Base-by-base conservation (phyloP, 2,888 invertebrate species). In the Drosophila subquinaria region DNA sequence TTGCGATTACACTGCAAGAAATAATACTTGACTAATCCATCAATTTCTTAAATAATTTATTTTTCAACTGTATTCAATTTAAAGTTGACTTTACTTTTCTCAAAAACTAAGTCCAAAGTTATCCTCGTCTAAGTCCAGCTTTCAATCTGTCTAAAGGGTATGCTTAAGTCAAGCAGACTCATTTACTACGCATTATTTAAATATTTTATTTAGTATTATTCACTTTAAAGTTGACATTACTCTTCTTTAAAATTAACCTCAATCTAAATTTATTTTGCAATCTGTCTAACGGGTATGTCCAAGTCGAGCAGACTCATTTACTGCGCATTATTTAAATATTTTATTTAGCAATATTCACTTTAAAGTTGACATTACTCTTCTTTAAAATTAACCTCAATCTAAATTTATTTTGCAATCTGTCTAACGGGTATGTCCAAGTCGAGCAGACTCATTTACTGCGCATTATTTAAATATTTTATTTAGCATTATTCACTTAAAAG, bases 1-100 rank as follows among this genome's bases (percentile, higher is more conserved):
- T 56, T 57, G 40, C 8, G 43, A 5, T 23, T 48, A 38, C 59
- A 59, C 56, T 57, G 45, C 35, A 23, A 45, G 36, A 43, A 13
- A 43, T 15, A 1, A 15, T 9, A 15, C 40, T 1, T 1, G 0
- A 1, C 8, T 40, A 2, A 9, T 6, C 13, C 20, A 13, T 4
- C 8, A 35, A 13, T 35, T 36, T n/a, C 1, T 36, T 5, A 36
- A 35, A 27, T 27, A 27, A 1, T 8, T 30, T 27, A 1, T 8
- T 30, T 30, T 30, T 30, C 1, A 30, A 8, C 30, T 8, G 5
- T 8, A 30, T 8, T 6, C 30, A 8, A 30, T 30, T 30, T 30
- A 8, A 30, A 48, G 15, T 15, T 40, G 40, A 3, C 40, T 40
- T 40, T 30, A 30, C 30, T 30, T 0, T 0, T 30, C 9, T 1